phyloP scores from a whole-genome alignment of 2,888 invertebrate genomes.

The Leucoptera coffeella region DNA sequence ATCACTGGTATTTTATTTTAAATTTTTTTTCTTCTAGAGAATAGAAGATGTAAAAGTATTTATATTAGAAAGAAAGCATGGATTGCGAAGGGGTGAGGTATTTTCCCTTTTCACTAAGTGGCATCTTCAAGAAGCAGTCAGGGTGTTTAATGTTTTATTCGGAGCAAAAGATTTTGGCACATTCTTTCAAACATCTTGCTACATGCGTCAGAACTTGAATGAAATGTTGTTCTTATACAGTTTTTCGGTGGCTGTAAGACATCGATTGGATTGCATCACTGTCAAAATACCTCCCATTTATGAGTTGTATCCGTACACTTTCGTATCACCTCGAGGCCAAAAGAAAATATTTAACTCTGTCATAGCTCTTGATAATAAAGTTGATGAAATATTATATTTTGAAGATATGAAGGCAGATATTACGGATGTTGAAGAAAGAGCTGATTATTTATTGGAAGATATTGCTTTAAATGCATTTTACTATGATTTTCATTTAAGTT shows the following conservation, averaged over 20 bases:
- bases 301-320: conserved; percentile 41
- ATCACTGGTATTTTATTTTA: background rate
- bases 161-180: conserved; percentile 48
- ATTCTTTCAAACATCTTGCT: conserved; percentile 45
- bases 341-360: background rate
- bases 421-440: background rate
- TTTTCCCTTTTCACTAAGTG: conserved; percentile 39
- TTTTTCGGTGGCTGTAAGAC: conserved; percentile 14
- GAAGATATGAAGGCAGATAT: background rate
- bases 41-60: conserved; percentile 30
- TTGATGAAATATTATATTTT: background rate
- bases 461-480: conserved; percentile 30
- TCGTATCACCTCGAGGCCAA: conserved; percentile 30
- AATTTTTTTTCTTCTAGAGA: conserved; percentile 12
- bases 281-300: conserved; percentile 19
- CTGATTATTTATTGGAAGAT: conserved; percentile 43
- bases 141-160: conserved; percentile 41
- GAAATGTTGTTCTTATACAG: conserved; percentile 20
- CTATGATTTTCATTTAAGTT: conserved; percentile 22
- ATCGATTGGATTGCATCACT: conserved; percentile 12
- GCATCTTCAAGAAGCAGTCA: conserved; percentile 41
- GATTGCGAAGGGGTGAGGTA: conserved; percentile 35
- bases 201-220: conserved; percentile 32
- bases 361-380: too few species aligned
- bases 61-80: conserved; percentile 23